Evolutionary conservation across 2,888 invertebrate genomes (phyloP).

Genomic region (Palloptera scutellata): DNA sequence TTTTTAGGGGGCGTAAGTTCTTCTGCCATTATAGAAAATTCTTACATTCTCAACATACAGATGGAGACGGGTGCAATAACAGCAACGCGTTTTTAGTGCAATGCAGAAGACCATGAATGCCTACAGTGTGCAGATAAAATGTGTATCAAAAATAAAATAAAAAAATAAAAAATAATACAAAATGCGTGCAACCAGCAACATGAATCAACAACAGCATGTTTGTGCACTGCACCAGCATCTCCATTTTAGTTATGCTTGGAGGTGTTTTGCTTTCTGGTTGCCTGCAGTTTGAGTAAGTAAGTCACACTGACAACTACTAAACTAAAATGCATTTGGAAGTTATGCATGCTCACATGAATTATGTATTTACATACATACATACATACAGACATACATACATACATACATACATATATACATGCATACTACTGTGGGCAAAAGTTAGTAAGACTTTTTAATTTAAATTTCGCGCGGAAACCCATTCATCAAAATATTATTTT

Average conservation of each 20-base stretch:
- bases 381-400: too few relatives aligned
- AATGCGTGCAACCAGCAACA: too few relatives aligned
- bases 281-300: neutral
- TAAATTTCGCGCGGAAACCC: too few relatives aligned
- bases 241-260: neutral
- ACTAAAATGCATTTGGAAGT: neutral
- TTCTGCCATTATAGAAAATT: neutral
- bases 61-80: neutral
- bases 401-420: too few relatives aligned
- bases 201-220: too few relatives aligned
- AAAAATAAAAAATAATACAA: too few relatives aligned
- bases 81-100: neutral
- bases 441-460: too few relatives aligned
- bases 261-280: conserved; percentile 2
- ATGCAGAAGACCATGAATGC: neutral
- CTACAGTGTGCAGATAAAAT: conserved; percentile 17
- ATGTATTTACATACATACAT: too few relatives aligned
- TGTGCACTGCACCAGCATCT: too few relatives aligned
- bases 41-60: neutral
- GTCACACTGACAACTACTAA: conserved; percentile 18
- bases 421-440: too few relatives aligned
- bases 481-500: too few relatives aligned
- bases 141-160: conserved; percentile 13
- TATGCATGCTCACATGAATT: conserved; percentile 17
- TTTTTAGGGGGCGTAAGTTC: too few relatives aligned